phyloP scores from a whole-genome alignment of 92 coral and sea anemone genomes.

The Siderastrea siderea region DNA sequence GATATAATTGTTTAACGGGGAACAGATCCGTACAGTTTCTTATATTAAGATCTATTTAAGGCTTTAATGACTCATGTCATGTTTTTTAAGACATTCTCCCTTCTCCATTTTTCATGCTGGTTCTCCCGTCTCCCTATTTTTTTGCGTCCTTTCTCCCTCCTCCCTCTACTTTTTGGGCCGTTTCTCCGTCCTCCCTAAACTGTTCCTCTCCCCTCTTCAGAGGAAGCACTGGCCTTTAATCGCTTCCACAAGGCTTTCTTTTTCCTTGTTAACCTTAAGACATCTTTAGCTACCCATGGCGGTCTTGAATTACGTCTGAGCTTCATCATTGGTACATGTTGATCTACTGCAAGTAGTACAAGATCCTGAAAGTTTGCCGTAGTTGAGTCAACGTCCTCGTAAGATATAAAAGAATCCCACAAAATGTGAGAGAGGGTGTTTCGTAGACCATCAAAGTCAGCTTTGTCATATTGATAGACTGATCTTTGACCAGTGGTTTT shows the following conservation, averaged over 20 bases:
- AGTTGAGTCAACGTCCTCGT: conserved; percentile 47
- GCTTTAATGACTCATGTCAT: too few species aligned
- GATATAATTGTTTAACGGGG: too few species aligned
- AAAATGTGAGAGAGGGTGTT: conserved; percentile 34
- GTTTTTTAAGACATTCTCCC: too few species aligned
- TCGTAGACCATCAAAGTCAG: conserved; percentile 53
- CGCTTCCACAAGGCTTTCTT: conserved; percentile 61
- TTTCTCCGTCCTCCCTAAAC: too few species aligned
- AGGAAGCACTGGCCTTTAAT: conserved; percentile 28
- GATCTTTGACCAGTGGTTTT: conserved; percentile 8
- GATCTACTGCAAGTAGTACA: conserved; percentile 17
- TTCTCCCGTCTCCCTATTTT: too few species aligned
- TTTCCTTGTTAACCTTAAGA: conserved; percentile 54
- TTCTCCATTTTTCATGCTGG: too few species aligned
- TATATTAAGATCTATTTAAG: too few species aligned
- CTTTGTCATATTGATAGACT: conserved; percentile 48
- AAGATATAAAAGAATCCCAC: conserved; percentile 4
- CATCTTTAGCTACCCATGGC: conserved; percentile 42
- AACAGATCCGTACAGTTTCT: too few species aligned
- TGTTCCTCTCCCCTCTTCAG: too few species aligned
- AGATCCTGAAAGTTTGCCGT: conserved; percentile 32
- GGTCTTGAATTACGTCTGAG: conserved; percentile 64
- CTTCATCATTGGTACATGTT: conserved; percentile 36
- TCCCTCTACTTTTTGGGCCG: too few species aligned
- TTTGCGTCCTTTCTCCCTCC: too few species aligned